A percentile compares a stretch with the other conserved stretches of the same genome.
Conservation (phyloP, 2,113 vertebrate genomes). For the Dasypus novemcinctus region DNA sequence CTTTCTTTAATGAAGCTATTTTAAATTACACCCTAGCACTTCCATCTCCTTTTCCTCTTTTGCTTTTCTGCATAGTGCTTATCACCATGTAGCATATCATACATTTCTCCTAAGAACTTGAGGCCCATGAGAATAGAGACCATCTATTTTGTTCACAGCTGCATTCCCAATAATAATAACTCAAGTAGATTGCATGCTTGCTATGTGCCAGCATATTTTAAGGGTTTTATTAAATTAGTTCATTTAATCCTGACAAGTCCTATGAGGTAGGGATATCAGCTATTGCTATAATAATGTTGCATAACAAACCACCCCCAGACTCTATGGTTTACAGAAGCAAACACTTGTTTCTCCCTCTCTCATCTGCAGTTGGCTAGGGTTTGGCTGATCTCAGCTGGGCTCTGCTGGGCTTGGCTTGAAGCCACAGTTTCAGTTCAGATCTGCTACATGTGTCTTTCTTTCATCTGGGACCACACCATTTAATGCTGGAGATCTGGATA, state of each 20-base stretch:
- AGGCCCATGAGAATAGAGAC: not conserved
- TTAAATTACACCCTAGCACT: not conserved
- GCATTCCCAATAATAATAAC: not conserved
- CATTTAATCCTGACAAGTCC: not conserved
- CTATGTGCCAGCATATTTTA: not conserved
- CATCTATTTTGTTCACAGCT: not conserved
- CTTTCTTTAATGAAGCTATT: not conserved
- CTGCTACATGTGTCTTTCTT: not conserved
- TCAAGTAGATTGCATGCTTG: not conserved
- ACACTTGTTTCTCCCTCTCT: not conserved
- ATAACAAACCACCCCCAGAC: not conserved
- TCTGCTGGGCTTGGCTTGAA: not conserved
- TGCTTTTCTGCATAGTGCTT: not conserved
- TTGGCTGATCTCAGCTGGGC: not conserved
- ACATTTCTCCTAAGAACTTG: not conserved
- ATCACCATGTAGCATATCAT: not conserved
- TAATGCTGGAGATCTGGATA: not conserved
- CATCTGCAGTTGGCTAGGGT: not conserved
- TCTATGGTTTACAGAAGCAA: not conserved
- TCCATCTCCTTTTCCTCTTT: not conserved
- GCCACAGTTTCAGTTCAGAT: not conserved
- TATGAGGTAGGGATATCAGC: not conserved
- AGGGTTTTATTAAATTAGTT: not conserved
- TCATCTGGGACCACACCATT: not conserved
- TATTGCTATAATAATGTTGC: not conserved